Evolutionary conservation across 2,888 invertebrate species (phyloP).

Genomic region (Eupithecia abbreviata): DNA sequence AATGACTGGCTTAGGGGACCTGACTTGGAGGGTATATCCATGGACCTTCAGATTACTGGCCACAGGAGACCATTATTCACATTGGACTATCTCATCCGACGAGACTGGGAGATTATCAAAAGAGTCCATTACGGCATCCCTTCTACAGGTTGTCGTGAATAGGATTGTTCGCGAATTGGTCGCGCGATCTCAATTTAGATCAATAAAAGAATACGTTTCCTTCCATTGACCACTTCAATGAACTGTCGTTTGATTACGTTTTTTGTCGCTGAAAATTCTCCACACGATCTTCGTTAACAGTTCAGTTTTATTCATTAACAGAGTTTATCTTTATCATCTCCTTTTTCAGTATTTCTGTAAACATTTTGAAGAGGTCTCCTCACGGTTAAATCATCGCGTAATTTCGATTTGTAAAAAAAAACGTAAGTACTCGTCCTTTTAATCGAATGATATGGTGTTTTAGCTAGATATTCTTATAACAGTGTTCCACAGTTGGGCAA

Average conservation of each 20-base stretch:
- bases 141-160: slow-evolving; percentile 21
- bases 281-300: not conserved
- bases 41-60: not conserved
- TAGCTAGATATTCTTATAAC: not conserved
- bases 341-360: not conserved
- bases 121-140: slow-evolving; percentile 16
- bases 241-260: slow-evolving; percentile 23
- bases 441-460: not conserved
- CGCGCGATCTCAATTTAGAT: slow-evolving; percentile 36
- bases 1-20: not conserved
- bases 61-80: not conserved
- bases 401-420: not conserved
- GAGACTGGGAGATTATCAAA: slow-evolving; percentile 12
- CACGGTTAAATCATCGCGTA: not conserved
- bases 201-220: slow-evolving; percentile 29
- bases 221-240: slow-evolving; percentile 18
- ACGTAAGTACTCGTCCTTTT: not conserved
- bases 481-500: not conserved
- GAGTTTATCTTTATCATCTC: not conserved
- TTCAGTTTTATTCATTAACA: not conserved
- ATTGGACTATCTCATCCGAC: slow-evolving; percentile 1
- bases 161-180: slow-evolving; percentile 38
- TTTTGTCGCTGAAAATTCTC: slow-evolving; percentile 8
- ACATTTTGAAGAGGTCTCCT: not conserved
- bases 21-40: not conserved